Conservation (phyloP, 1,140 invertebrate genomes). For the Melanaphis sacchari region DNA sequence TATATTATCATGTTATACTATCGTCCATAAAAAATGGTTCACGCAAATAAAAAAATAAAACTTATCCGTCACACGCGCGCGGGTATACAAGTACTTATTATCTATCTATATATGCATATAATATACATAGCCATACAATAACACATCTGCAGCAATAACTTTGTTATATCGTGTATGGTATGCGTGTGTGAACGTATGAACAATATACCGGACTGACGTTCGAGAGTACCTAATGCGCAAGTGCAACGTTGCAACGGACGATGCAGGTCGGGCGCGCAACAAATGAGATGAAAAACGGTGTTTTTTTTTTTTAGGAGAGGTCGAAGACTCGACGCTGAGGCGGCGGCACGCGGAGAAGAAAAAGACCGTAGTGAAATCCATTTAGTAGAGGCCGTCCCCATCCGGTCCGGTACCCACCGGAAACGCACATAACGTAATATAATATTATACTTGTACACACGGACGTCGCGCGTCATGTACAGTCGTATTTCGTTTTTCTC, state of each 20-base stretch:
- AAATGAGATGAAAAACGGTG: not conserved
- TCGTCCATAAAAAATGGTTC: not conserved
- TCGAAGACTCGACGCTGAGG: not conserved
- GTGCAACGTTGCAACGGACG: not conserved
- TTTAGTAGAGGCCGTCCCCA: conserved; percentile 24
- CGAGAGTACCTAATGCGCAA: not conserved
- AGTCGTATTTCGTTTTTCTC: not conserved
- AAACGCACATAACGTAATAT: conserved; percentile 20
- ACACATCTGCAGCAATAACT: conserved; percentile 3
- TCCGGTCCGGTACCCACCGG: conserved; percentile 41
- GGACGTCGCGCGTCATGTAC: not conserved
- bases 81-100: not conserved
- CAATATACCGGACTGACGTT: not conserved
- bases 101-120: not conserved
- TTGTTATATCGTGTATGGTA: not conserved
- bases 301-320: conserved; percentile 14
- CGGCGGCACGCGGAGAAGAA: conserved; percentile 6
- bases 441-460: not conserved
- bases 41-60: not conserved
- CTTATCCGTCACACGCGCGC: not conserved
- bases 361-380: conserved; percentile 44
- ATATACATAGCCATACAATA: not conserved
- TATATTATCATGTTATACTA: not conserved
- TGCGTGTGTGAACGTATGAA: not conserved
- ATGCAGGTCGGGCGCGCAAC: not conserved